Evolutionary conservation across 1,140 invertebrate genomes (phyloP), one percentile per base, ranked within the genome.

Genomic region (Harpegnathos saltator): DNA sequence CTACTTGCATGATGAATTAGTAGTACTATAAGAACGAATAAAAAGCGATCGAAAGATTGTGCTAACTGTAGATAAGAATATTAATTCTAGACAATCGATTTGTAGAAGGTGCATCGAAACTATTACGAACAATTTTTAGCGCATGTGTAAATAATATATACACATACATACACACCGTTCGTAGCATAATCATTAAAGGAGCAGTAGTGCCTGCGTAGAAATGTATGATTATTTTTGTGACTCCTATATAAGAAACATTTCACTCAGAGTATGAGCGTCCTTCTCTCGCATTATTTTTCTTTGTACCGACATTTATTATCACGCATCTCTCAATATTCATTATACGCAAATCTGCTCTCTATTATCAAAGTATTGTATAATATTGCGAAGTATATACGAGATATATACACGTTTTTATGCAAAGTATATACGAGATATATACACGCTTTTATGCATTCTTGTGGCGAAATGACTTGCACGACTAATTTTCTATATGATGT

Each of bases 321-420:
- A 59, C 63, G 61, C 82, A 15, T 73, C 69, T 82, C 38, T 69
- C 52, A 52, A 68, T 82, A 85, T 82, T 85, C n/a, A 83, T 85
- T 85, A 88, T 77, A 63, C 69, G 82, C 48, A 68, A 74, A 88
- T 72, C 26, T 44, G 86, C 86, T 89, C 86, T 89, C 86, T 88
- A 88, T 59, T 87, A 33, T 88, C 72, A 72, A 88, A 88, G 66
- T 88, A 89, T 89, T 88, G 24, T 71, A 88, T 69, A 88, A 52
- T 59, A 65, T 83, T 33, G 66, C 44, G 26, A 82, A 56, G n/a
- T 80, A 69, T 78, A 33, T 5, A 68, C 1, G 50, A 58, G 63
- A 85, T 26, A 29, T 85, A 81, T 59, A 33, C 29, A 5, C 5
- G 29, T 5, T 1, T 5, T 1, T 5, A 5, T 5, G 29, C 29